A percentile compares a stretch with the other conserved stretches of the same genome.
These are phyloP conservation scores for Odontomachus brunneus DNA, from an alignment of 1,140 invertebrate genomes.

Conservation along the genomic window DNA sequence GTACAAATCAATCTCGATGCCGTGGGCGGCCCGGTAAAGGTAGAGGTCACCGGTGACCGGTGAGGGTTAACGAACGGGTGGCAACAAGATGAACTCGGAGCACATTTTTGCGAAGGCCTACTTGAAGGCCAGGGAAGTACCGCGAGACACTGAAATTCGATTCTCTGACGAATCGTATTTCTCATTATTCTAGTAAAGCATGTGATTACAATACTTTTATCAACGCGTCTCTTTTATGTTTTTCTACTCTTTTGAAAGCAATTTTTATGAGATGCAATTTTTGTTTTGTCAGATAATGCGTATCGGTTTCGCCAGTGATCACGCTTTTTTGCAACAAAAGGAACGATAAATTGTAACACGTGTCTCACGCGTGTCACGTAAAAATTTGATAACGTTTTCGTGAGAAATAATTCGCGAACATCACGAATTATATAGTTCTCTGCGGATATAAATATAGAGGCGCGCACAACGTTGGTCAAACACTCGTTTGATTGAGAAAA, in stretches of 20 bases:
- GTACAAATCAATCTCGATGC: conserved; percentile 61
- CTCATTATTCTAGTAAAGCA: conserved; percentile 8
- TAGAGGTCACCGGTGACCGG: conserved; percentile 58
- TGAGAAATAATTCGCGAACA: no score
- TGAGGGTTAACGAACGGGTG: conserved; percentile 66
- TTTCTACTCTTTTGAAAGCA: not conserved
- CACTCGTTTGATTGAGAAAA: no score
- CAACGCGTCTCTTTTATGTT: not conserved
- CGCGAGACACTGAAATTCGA: conserved; percentile 48
- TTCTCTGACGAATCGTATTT: conserved; percentile 18
- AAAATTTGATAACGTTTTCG: no score
- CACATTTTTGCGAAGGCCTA: conserved; percentile 63
- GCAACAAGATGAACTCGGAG: conserved; percentile 33
- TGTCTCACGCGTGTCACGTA: no score
- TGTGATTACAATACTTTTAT: not conserved
- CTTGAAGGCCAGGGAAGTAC: conserved; percentile 46
- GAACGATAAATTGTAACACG: no score
- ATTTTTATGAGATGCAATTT: no score
- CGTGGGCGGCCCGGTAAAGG: conserved; percentile 52
- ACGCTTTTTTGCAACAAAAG: no score
- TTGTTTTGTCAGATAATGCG: no score
- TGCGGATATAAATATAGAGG: no score
- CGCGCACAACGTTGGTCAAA: no score
- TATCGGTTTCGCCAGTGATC: no score
- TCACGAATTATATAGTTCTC: no score